Evolutionary conservation across 2,113 vertebrate genomes (phyloP), one percentile per base, ranked within the genome.

Genomic region (Zapus hudsonius): DNA sequence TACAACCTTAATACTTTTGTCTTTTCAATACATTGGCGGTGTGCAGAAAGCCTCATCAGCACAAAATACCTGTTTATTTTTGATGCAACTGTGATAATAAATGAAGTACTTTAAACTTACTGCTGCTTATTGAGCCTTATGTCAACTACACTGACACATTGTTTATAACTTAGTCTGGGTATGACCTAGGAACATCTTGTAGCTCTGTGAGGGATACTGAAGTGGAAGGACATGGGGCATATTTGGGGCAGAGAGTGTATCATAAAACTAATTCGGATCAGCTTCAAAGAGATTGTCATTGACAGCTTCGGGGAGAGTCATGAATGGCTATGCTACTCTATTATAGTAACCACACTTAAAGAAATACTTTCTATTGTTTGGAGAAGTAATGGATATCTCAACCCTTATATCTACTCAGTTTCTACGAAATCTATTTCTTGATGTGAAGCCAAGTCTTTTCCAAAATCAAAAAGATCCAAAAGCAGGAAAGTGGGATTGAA

Each of bases 401-500:
- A 27, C 5, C 61, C 1, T 86, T 59, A 55, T 0, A 88, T 3
- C 10, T 20, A 72, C 15, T 69, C 7, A 10, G 4, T 63, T 88
- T 89, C 67, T 75, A 74, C 25, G 69, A 69, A 94, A 59, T 44
- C 8, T 27, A 9, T 66, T 59, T 70, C 66, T 87, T 88, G 19
- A 17, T 70, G 95, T 5, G 59, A 86, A 72, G 72, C 52, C 86
- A 93, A 78, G 16, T 3, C 44, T 86, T 57, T 69, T 69, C 25
- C 13, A 7, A 84, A 44, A 87, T 87, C 42, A 73, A 92, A 82
- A 69, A 27, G 33, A 55, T n/a, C 13, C 38, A 42, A 73, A 40
- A 38, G 22, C 29, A 84, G 29, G 29, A 86, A 69, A 89, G 33
- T 78, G 7, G 29, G 13, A 44, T 84, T 92, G 72, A 92, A 72